Evolutionary conservation across 2,888 invertebrate genomes (phyloP).

Genomic region (Baccha elongata): DNA sequence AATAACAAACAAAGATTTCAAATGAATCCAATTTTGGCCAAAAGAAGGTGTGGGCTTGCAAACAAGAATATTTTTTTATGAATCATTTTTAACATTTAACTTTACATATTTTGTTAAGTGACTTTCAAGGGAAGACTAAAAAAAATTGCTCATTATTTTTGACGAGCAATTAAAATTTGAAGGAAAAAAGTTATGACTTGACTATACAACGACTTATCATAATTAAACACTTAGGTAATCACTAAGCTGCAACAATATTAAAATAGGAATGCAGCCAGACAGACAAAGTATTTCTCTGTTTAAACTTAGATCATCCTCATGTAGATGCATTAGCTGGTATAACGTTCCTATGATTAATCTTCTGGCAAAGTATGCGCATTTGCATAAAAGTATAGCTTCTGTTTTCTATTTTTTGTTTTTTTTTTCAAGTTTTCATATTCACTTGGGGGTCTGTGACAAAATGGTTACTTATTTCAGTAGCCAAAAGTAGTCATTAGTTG

Average conservation of each 20-base stretch:
- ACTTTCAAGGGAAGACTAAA: neutral
- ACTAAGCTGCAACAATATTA: slow-evolving; percentile 9
- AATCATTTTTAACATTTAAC: no score
- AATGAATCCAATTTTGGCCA: slow-evolving; percentile 25
- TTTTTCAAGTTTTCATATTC: slow-evolving; percentile 30
- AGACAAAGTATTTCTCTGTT: slow-evolving; percentile 5
- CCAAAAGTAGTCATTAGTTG: slow-evolving; percentile 18
- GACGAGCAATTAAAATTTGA: slow-evolving; percentile 49
- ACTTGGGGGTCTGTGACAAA: slow-evolving; percentile 50
- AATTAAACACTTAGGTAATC: slow-evolving; percentile 49
- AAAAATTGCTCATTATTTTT: slow-evolving; percentile 39
- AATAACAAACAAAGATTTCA: slow-evolving; percentile 3
- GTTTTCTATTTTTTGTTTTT: slow-evolving; percentile 6
- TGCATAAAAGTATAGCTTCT: slow-evolving; percentile 19
- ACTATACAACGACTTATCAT: neutral
- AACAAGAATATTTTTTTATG: neutral
- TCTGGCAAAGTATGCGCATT: slow-evolving; percentile 14
- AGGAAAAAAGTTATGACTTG: slow-evolving; percentile 18
- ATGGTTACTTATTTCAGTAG: slow-evolving; percentile 61
- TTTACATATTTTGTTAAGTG: neutral
- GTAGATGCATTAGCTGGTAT: neutral
- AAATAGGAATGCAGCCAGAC: neutral
- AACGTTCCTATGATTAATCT: slow-evolving; percentile 43
- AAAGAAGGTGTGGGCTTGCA: slow-evolving; percentile 33
- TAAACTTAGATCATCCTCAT: slow-evolving; percentile 57